phyloP scores from a whole-genome alignment of 2,797 vertebrate genomes.

The Anableps anableps region DNA sequence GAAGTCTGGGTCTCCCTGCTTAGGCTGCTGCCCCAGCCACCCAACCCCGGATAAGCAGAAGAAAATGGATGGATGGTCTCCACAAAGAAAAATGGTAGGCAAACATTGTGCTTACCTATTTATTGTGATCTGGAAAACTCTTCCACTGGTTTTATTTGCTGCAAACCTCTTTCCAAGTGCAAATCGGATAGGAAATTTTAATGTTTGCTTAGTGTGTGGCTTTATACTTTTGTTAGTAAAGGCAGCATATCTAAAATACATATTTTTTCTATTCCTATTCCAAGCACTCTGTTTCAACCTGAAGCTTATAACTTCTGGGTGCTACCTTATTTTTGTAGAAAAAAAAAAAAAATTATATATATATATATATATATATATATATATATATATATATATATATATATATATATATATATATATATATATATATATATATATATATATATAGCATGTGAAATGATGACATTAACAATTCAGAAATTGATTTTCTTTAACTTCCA shows the following conservation, averaged over 20 bases:
- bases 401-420: too few species aligned
- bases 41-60: too few species aligned
- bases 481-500: not conserved
- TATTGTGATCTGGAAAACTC: not conserved
- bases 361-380: too few species aligned
- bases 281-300: not conserved
- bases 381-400: too few species aligned
- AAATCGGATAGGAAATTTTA: not conserved
- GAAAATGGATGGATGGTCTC: not conserved
- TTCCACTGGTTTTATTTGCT: not conserved
- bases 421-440: too few species aligned
- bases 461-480: not conserved
- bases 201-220: not conserved
- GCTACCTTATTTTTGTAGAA: not conserved
- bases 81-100: not conserved
- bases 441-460: not conserved
- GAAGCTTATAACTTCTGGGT: not conserved
- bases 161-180: not conserved
- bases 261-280: not conserved
- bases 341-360: too few species aligned
- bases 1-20: too few species aligned
- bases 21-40: too few species aligned
- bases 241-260: not conserved
- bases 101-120: not conserved
- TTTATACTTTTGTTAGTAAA: not conserved